These are phyloP conservation scores for Salvator merianae DNA, from an alignment of 2,113 vertebrate species.

Conservation along the genomic window DNA sequence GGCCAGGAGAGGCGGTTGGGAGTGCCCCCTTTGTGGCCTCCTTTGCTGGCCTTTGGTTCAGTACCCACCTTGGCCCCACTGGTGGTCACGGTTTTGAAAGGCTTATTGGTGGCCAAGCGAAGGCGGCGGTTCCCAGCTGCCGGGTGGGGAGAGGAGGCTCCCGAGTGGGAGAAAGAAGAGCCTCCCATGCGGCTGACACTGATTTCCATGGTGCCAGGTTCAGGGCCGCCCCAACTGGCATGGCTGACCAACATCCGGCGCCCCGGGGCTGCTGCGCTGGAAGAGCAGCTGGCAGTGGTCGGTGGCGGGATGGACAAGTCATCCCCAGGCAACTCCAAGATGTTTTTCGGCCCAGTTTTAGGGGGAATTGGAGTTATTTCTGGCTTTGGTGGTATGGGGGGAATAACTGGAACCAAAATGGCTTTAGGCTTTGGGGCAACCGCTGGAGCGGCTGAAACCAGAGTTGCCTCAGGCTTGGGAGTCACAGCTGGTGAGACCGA, in stretches of 20 bases:
- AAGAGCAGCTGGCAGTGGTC: conserved; percentile 33
- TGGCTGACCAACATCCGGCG: conserved; percentile 69
- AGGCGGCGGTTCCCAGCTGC: conserved; percentile 69
- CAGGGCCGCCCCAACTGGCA: conserved; percentile 67
- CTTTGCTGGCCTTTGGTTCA: conserved; percentile 73
- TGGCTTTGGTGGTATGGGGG: conserved; percentile 9
- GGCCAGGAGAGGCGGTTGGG: conserved; percentile 89
- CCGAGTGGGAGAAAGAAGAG: conserved; percentile 26
- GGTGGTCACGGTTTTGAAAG: conserved; percentile 73
- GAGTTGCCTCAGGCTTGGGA: neutral
- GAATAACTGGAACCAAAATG: conserved; percentile 13
- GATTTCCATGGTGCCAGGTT: neutral
- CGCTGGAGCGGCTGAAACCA: neutral
- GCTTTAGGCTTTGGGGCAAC: conserved; percentile 42
- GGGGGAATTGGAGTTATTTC: neutral
- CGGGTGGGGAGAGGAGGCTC: conserved; percentile 67
- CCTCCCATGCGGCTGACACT: conserved; percentile 36
- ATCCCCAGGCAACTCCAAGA: conserved; percentile 20
- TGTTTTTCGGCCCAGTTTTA: conserved; percentile 11
- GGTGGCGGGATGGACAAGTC: neutral
- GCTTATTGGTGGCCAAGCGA: conserved; percentile 70
- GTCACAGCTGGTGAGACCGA: neutral
- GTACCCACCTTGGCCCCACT: conserved; percentile 61
- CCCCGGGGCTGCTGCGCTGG: conserved; percentile 45
- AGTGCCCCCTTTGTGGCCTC: conserved; percentile 66